Conservation (phyloP, 1,140 invertebrate genomes). For the Euura lappo region DNA sequence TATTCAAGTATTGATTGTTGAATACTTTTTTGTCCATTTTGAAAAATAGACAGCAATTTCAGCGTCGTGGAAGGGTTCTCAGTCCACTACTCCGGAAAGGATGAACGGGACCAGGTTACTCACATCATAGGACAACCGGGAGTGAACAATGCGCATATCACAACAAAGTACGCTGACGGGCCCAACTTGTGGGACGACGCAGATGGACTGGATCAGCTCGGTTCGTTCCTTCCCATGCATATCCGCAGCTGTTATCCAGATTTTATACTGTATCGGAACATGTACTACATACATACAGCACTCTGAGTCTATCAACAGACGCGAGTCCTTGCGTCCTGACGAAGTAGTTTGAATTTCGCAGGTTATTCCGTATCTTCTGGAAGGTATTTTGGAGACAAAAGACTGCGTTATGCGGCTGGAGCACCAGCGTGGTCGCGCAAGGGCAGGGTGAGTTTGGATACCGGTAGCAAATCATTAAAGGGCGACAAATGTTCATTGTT, state of each 20-base stretch:
- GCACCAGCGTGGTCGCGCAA: conserved; percentile 61
- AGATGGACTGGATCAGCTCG: neutral
- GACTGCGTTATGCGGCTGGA: conserved; percentile 59
- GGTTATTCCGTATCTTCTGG: conserved; percentile 68
- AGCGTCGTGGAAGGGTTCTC: no score
- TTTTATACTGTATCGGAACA: neutral
- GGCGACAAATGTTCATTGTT: conserved; percentile 19
- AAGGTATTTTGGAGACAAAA: conserved; percentile 50
- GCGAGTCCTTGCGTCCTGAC: neutral
- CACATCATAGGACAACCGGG: no score
- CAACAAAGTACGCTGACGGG: neutral
- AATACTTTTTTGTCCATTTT: no score
- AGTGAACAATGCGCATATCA: no score
- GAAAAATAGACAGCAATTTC: no score
- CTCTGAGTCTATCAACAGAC: neutral
- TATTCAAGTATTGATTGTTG: no score
- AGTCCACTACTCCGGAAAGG: no score
- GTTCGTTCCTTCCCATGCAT: neutral
- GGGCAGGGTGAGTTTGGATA: conserved; percentile 48
- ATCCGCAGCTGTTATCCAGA: neutral
- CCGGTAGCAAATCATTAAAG: conserved; percentile 9
- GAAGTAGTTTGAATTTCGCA: conserved; percentile 34
- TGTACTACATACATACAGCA: neutral
- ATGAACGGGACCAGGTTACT: no score
- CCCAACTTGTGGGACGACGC: neutral